These are phyloP conservation scores for Eupithecia subumbrata DNA, from an alignment of 2,888 invertebrate genomes.

Conservation along the genomic window DNA sequence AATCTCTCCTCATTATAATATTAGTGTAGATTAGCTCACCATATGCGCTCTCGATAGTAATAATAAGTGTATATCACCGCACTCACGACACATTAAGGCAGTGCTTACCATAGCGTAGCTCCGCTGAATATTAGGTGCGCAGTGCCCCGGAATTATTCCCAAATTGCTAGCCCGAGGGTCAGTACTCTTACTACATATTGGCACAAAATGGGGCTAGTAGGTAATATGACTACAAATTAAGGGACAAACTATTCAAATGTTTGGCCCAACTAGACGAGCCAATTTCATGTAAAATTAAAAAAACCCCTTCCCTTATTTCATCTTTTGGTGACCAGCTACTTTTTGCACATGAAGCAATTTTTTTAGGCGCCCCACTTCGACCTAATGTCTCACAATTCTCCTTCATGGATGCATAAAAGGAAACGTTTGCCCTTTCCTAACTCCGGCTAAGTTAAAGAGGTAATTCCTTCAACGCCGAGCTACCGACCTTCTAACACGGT, in stretches of 20 bases:
- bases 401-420: neutral
- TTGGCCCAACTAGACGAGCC: neutral
- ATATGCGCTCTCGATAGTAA: neutral
- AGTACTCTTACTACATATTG: too few relatives aligned
- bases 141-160: constrained; percentile 50
- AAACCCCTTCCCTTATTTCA: neutral
- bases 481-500: neutral
- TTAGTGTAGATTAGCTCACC: neutral
- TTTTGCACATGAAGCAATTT: too few relatives aligned
- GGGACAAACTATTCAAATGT: neutral
- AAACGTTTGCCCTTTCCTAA: neutral
- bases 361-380: neutral
- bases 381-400: neutral
- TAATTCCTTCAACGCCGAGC: neutral
- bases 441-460: neutral
- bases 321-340: neutral
- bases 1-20: neutral
- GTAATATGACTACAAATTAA: neutral
- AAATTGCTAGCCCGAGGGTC: constrained; percentile 46
- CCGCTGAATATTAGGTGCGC: constrained; percentile 53
- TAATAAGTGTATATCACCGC: neutral
- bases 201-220: neutral
- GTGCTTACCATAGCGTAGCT: constrained; percentile 41
- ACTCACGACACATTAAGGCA: constrained; percentile 19
- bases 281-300: neutral